Evolutionary conservation across 2,113 vertebrate species (phyloP).

Genomic region (Apeltes quadracus): DNA sequence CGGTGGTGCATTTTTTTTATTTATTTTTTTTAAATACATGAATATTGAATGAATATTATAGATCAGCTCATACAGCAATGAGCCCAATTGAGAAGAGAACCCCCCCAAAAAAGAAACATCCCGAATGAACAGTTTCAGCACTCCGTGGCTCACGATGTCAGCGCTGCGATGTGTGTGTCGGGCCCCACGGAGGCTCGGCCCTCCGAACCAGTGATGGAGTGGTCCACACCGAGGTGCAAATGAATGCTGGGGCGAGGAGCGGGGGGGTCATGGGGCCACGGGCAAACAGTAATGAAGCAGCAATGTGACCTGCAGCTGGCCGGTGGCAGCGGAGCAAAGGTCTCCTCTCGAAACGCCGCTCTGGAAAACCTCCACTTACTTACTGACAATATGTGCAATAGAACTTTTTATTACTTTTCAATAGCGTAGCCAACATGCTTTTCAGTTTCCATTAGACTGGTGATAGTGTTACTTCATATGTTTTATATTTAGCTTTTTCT

Average conservation of each 20-base stretch:
- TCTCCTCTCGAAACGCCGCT: slow-evolving; percentile 36
- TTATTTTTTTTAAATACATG: neutral
- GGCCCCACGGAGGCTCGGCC: slow-evolving; percentile 31
- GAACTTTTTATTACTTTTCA: too few species aligned
- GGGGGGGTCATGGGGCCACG: slow-evolving; percentile 76
- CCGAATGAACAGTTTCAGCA: too few species aligned
- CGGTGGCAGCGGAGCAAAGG: slow-evolving; percentile 46
- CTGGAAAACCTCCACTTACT: slow-evolving; percentile 10
- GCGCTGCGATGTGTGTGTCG: slow-evolving; percentile 55
- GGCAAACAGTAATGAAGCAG: slow-evolving; percentile 79
- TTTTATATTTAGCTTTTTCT: neutral
- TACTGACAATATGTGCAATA: too few species aligned
- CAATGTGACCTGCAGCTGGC: slow-evolving; percentile 76
- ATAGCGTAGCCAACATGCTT: too few species aligned
- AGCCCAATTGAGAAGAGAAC: neutral
- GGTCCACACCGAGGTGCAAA: slow-evolving; percentile 80
- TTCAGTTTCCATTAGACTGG: too few species aligned
- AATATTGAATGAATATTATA: neutral
- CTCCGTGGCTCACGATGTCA: too few species aligned
- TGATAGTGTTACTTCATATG: too few species aligned
- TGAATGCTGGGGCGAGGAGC: slow-evolving; percentile 75
- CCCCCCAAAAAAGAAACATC: neutral
- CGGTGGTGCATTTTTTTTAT: neutral
- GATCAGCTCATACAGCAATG: neutral
- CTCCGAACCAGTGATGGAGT: slow-evolving; percentile 71